Evolutionary conservation across 2,888 invertebrate genomes (phyloP), one percentile per base, ranked within the genome.

Genomic region (Himalopsyche tibetana): DNA sequence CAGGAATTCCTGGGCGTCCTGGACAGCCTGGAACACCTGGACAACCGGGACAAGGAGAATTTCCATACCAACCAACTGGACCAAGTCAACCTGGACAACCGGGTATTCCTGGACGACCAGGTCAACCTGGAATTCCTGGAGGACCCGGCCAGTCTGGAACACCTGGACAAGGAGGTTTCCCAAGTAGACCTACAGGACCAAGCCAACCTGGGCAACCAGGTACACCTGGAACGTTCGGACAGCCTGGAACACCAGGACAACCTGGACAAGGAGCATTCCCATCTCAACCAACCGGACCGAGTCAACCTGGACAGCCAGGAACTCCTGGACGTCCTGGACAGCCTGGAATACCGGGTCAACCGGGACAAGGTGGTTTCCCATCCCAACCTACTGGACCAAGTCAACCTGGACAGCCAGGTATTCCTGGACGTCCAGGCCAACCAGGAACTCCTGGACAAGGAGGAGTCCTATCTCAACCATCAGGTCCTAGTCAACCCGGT

Each of bases 201-300:
- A 85, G 88, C 6, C 86, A 89, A 8, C 89, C 90, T 63, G 89
- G 88, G 5, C 86, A 89, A 8, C 89, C 90, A 69, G 89, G 89
- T 19, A 12, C 17, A 88, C 45, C 63, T 11, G 87, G 83, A 55
- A 84, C 84, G 28, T 89, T 89, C 8, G 89, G 89, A 40, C 85
- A 89, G 9, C 45, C 45, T 45, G 45, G 45, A 4, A 45, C 45
- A 9, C 45, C 45, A 8, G 45, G 45, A 45, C 6, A 9, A 11
- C 45, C 45, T 9, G 45, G 45, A 0, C 80, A 45, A 2, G 88
- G 89, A 56, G 88, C 88, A n/a, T 42, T 40, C 0, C 88, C 89
- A 56, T 88, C 88, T 8, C 55, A 42, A 9, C 89, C 89, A 9
- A 84, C 51, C 3, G 19, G 28, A 4, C 82, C 80, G 1, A 40